These are phyloP conservation scores for Unio delphinus DNA, from an alignment of 2,888 invertebrate genomes.

Conservation along the genomic window DNA sequence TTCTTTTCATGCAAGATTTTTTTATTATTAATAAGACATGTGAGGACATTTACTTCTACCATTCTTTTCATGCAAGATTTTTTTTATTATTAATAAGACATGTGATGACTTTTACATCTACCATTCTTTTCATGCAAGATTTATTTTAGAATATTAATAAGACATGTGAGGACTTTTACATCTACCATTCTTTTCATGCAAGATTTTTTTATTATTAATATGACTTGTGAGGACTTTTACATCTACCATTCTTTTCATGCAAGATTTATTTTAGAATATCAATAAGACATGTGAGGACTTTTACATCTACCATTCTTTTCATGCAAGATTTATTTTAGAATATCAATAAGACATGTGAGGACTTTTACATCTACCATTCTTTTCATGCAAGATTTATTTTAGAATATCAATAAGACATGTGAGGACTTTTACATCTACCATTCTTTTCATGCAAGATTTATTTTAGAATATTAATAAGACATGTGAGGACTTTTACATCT, in stretches of 20 bases:
- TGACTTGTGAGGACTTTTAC: conserved; percentile 48
- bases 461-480: conserved; percentile 19
- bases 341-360: conserved; percentile 54
- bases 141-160: conserved; percentile 2
- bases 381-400: not conserved
- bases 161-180: conserved; percentile 47
- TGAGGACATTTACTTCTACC: conserved; percentile 21
- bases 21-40: conserved; percentile 54
- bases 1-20: too few relatives aligned
- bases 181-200: not conserved
- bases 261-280: too few relatives aligned
- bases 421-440: conserved; percentile 13
- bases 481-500: conserved; percentile 39
- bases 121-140: not conserved
- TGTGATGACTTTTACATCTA: conserved; percentile 33
- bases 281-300: conserved; percentile 54
- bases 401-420: conserved; percentile 42
- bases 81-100: conserved; percentile 26
- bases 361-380: not conserved
- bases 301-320: not conserved
- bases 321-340: too few relatives aligned
- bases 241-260: not conserved
- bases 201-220: too few relatives aligned
- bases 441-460: not conserved
- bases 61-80: not conserved